Percentiles rank a stretch among this genome's conserved stretches.
Evolutionary conservation across 2,797 vertebrate species (phyloP).

Genomic region (Oceanodroma leucorhoa): DNA sequence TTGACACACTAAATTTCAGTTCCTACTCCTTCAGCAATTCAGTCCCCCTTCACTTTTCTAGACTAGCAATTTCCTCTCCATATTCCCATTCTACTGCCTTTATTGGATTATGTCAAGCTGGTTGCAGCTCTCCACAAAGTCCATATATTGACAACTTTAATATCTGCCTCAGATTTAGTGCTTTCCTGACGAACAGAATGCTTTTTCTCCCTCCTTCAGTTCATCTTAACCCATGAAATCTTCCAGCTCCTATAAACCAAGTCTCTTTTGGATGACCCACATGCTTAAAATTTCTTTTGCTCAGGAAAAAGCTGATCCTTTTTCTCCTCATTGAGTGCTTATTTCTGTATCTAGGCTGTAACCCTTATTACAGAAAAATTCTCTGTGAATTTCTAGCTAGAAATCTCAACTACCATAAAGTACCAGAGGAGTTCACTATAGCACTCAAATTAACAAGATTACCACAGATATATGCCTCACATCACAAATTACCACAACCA

Average conservation of each 20-base stretch:
- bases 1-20: neutral
- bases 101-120: neutral
- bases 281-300: neutral
- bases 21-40: neutral
- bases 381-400: neutral
- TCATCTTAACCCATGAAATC: neutral
- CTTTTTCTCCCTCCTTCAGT: neutral
- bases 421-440: neutral
- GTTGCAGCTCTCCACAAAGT: neutral
- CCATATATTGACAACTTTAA: neutral
- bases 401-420: neutral
- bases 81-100: neutral
- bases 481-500: neutral
- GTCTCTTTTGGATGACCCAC: neutral
- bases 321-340: neutral
- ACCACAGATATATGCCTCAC: neutral
- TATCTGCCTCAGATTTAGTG: neutral
- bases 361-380: neutral
- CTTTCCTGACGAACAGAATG: neutral
- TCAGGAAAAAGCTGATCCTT: neutral
- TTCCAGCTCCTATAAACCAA: neutral
- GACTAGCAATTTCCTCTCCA: neutral
- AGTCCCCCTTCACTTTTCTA: neutral
- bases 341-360: neutral
- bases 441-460: neutral